These are phyloP conservation scores for Calosoma granatense DNA, from an alignment of 1,140 invertebrate genomes.

Conservation along the genomic window DNA sequence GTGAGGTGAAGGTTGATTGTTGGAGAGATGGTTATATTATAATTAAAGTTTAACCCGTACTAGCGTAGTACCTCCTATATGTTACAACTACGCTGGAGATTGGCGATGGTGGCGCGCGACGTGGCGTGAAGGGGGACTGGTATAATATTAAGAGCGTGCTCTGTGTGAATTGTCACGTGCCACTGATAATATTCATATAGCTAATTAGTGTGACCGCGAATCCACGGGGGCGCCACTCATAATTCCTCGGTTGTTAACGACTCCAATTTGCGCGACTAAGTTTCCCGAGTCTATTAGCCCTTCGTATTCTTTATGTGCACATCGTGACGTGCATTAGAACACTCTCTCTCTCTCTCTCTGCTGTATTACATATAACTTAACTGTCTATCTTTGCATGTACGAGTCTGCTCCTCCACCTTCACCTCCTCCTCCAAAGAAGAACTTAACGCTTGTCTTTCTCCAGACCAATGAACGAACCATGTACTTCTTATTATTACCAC, in stretches of 20 bases:
- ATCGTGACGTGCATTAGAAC: slow-evolving; percentile 1
- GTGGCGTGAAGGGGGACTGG: too few relatives aligned
- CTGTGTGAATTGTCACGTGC: slow-evolving; percentile 6
- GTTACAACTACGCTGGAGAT: too few relatives aligned
- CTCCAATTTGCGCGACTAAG: slow-evolving; percentile 5
- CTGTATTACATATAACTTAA: neutral
- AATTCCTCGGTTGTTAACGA: slow-evolving; percentile 4
- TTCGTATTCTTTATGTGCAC: neutral
- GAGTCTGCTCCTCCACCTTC: neutral
- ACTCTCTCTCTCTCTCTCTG: neutral
- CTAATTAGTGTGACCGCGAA: slow-evolving; percentile 7
- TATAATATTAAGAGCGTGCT: slow-evolving; percentile 3
- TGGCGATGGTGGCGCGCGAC: too few relatives aligned
- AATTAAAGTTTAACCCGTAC: slow-evolving; percentile 8
- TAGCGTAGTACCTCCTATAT: too few relatives aligned
- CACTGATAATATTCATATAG: slow-evolving; percentile 9
- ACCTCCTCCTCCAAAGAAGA: neutral
- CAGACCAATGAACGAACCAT: neutral
- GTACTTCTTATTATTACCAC: neutral
- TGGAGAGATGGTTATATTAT: neutral
- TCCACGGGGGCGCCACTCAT: neutral
- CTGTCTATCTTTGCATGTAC: too few relatives aligned
- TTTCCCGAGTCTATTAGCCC: slow-evolving; percentile 3
- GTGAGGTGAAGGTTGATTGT: neutral
- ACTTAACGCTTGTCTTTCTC: too few relatives aligned